These are phyloP conservation scores for Empidonax traillii DNA, from an alignment of 2,113 vertebrate genomes.

Conservation along the genomic window DNA sequence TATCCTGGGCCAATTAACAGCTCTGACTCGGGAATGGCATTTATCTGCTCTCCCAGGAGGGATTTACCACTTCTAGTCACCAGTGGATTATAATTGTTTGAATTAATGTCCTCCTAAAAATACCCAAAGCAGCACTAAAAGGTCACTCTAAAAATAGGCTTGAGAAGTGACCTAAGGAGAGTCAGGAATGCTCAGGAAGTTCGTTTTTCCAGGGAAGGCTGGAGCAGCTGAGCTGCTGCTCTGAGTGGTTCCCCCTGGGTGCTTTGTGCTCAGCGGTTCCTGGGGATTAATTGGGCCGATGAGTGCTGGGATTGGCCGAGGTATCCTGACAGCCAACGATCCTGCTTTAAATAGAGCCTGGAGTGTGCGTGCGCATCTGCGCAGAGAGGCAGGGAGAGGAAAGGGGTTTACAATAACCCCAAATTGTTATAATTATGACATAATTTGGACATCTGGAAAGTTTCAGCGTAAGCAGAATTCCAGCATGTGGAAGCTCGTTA, in stretches of 20 bases:
- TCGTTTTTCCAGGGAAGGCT: neutral
- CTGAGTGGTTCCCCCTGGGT: neutral
- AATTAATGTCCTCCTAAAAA: constrained; percentile 7
- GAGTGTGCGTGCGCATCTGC: neutral
- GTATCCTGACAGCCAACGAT: neutral
- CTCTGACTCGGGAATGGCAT: neutral
- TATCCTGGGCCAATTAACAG: neutral
- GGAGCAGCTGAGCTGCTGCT: neutral
- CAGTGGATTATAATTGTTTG: neutral
- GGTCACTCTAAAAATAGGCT: neutral
- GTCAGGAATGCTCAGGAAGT: neutral
- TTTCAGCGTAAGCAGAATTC: constrained; percentile 24
- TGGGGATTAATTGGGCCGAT: neutral
- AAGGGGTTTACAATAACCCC: constrained; percentile 28
- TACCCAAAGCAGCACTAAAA: neutral
- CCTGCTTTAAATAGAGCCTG: neutral
- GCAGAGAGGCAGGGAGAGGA: neutral
- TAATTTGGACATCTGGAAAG: constrained; percentile 49
- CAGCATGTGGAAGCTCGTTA: constrained; percentile 8
- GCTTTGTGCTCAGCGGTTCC: neutral
- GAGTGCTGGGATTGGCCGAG: constrained; percentile 3
- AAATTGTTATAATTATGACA: constrained; percentile 42
- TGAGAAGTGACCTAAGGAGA: neutral
- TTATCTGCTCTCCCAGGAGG: neutral
- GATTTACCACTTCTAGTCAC: neutral